phyloP scores from a whole-genome alignment of 1,140 invertebrate species.

The Euschistus heros region DNA sequence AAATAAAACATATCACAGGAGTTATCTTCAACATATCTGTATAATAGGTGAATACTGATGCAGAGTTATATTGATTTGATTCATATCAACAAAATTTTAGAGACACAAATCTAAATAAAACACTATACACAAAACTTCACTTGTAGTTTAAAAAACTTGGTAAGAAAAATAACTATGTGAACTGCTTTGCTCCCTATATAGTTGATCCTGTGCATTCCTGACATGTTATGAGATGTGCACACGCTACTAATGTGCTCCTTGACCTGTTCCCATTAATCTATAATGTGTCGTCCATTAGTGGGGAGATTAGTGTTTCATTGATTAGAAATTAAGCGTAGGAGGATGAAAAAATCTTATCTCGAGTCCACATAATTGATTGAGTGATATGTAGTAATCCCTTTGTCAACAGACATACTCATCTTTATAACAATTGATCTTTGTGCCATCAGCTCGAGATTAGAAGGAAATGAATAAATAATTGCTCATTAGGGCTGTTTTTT shows the following conservation, averaged over 20 bases:
- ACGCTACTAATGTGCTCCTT: background rate
- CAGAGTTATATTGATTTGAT: background rate
- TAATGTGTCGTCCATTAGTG: slow-evolving; percentile 6
- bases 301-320: background rate
- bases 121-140: background rate
- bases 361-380: slow-evolving; percentile 5
- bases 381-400: slow-evolving; percentile 6
- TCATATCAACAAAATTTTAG: background rate
- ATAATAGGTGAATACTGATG: background rate
- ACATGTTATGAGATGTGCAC: background rate
- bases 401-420: background rate
- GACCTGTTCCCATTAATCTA: slow-evolving; percentile 13
- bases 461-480: slow-evolving; percentile 3
- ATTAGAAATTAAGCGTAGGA: background rate
- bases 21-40: slow-evolving; percentile 6
- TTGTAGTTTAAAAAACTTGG: background rate
- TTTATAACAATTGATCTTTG: slow-evolving; percentile 5
- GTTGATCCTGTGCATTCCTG: background rate
- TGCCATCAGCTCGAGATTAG: background rate
- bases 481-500: background rate
- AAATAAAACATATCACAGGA: background rate
- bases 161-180: no score
- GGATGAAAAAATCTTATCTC: slow-evolving; percentile 9
- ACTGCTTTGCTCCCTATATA: background rate
- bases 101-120: background rate